A percentile compares a stretch with the other conserved stretches of the same genome.
Conservation (phyloP, 2,797 vertebrate genomes). For the Danio kyathit region DNA sequence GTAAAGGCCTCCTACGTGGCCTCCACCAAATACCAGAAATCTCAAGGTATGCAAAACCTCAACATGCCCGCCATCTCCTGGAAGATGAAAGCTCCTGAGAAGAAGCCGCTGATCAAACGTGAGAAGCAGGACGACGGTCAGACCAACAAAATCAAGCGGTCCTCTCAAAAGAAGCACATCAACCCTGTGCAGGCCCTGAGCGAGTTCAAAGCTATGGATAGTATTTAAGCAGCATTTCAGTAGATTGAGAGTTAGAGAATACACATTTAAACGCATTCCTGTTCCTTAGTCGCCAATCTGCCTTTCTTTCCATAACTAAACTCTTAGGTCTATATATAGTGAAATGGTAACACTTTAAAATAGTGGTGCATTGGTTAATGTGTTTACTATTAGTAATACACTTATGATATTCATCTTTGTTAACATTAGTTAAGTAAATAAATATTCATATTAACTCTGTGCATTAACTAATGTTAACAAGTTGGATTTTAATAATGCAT, state of each 20-base stretch:
- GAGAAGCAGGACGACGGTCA: conserved; percentile 99
- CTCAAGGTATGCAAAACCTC: conserved; percentile 95
- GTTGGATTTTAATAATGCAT: no score
- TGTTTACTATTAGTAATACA: no score
- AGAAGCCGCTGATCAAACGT: conserved; percentile 97
- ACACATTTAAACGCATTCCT: conserved; percentile 61
- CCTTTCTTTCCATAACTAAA: conserved; percentile 54
- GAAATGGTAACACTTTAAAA: no score
- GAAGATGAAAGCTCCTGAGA: conserved; percentile 99
- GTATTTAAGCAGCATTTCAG: conserved; percentile 82
- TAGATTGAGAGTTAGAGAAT: conserved; percentile 46
- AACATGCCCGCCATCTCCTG: conserved; percentile 99
- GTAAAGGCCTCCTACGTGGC: conserved; percentile 99
- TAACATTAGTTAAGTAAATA: no score
- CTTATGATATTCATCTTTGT: no score
- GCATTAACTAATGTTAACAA: no score
- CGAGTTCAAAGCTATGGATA: conserved; percentile 99
- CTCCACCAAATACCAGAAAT: conserved; percentile 94
- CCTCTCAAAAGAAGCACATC: conserved; percentile 99
- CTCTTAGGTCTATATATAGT: conserved; percentile 46
- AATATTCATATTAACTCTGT: no score
- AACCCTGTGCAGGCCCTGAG: conserved; percentile 99
- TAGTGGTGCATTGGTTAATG: no score
- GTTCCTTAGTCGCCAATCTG: conserved; percentile 61
- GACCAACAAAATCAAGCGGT: conserved; percentile 90